Conservation (phyloP, 37 sponge, comb jelly and placozoan genomes). For the Bolinopsis microptera region DNA sequence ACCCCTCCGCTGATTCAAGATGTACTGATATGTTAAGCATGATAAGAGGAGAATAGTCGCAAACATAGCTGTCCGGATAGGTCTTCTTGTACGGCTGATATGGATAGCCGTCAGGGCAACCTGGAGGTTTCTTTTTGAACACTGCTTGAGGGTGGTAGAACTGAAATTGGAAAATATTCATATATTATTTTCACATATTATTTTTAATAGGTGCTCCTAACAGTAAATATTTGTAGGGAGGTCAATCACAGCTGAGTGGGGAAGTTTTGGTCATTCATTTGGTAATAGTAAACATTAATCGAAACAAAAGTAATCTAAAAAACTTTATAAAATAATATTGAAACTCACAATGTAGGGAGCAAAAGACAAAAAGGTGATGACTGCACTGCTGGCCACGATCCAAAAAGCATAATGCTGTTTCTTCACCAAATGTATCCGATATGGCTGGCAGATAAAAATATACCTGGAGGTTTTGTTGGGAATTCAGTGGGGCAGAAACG, state of each 20-base stretch:
- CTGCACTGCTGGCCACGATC: background rate
- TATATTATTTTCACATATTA: background rate
- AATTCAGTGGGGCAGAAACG: background rate
- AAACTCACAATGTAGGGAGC: background rate
- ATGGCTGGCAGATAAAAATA: slow-evolving; percentile 56
- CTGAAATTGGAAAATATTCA: background rate
- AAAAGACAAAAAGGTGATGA: background rate
- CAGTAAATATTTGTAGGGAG: too few species aligned
- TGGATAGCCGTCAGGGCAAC: background rate
- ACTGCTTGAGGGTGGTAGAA: background rate
- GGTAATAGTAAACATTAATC: too few species aligned
- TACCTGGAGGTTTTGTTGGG: too few species aligned
- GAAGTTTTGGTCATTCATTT: too few species aligned
- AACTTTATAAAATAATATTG: background rate
- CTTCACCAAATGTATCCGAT: slow-evolving; percentile 47
- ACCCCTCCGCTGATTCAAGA: background rate
- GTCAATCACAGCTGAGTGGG: background rate
- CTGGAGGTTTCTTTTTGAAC: background rate
- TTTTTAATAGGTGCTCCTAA: background rate
- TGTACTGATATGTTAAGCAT: background rate
- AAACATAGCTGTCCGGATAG: slow-evolving; percentile 4
- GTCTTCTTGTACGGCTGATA: background rate
- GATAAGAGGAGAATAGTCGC: background rate
- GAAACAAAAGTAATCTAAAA: background rate
- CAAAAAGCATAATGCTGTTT: slow-evolving; percentile 29